These are phyloP conservation scores for Dendroctonus valens DNA, from an alignment of 1,140 invertebrate species.

Conservation along the genomic window DNA sequence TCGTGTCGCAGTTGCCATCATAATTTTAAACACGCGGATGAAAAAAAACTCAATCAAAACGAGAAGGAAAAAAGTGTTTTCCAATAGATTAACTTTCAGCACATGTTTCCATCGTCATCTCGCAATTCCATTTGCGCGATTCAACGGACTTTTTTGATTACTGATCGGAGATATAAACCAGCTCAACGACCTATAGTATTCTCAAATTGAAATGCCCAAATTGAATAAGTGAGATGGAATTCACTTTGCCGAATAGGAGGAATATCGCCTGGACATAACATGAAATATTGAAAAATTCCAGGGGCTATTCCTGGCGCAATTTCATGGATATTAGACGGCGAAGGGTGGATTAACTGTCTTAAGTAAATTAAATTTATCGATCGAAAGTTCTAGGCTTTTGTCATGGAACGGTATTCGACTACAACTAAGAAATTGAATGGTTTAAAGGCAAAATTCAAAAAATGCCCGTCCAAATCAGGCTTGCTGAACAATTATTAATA, in stretches of 20 bases:
- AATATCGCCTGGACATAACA: conserved; percentile 30
- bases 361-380: conserved; percentile 44
- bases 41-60: conserved; percentile 9
- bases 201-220: conserved; percentile 29
- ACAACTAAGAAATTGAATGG: no score
- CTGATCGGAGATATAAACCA: conserved; percentile 24
- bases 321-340: conserved; percentile 45
- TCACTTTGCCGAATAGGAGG: conserved; percentile 23
- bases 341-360: conserved; percentile 31
- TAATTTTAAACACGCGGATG: no score
- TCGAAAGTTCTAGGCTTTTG: background rate
- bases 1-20: no score
- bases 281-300: conserved; percentile 48
- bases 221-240: conserved; percentile 30
- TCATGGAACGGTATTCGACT: no score
- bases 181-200: conserved; percentile 26
- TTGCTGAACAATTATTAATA: background rate
- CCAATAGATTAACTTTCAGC: conserved; percentile 24
- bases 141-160: conserved; percentile 29
- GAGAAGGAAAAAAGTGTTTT: conserved; percentile 13
- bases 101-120: conserved; percentile 24
- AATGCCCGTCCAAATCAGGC: no score
- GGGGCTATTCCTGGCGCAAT: conserved; percentile 42
- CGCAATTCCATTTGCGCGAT: conserved; percentile 23
- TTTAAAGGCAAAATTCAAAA: no score